Percentiles rank a stretch among this genome's conserved stretches.
Evolutionary conservation across 2,113 vertebrate genomes (phyloP).

Genomic region (Hydropotes inermis): DNA sequence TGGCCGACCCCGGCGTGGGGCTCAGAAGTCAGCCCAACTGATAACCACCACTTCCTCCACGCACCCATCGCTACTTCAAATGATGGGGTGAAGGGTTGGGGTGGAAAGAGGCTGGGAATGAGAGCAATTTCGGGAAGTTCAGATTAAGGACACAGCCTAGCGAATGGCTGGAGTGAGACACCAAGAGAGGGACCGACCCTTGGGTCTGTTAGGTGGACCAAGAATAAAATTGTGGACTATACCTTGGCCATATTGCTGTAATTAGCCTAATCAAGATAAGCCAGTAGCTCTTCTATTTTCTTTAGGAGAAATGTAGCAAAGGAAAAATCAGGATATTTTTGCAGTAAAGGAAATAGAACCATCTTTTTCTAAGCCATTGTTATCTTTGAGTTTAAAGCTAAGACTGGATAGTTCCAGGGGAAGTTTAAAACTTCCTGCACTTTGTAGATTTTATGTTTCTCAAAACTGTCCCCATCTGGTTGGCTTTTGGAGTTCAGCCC

Average conservation of each 20-base stretch:
- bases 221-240: background rate
- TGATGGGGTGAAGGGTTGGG: background rate
- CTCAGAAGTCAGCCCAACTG: background rate
- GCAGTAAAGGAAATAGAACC: background rate
- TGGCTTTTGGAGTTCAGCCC: background rate
- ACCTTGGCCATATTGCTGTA: background rate
- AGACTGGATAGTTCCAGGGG: background rate
- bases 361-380: background rate
- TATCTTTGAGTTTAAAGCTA: background rate
- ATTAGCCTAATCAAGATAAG: background rate
- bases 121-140: background rate
- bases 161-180: background rate
- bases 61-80: background rate
- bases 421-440: background rate
- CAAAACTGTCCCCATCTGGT: background rate
- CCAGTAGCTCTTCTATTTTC: background rate
- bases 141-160: background rate
- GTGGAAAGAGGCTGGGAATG: background rate
- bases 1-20: too few species aligned
- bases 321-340: background rate
- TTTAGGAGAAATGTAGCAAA: background rate
- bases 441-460: background rate
- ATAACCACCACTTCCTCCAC: background rate
- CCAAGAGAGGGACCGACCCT: background rate
- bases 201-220: background rate